A percentile compares a stretch with the other conserved stretches of the same genome.
Evolutionary conservation across 2,797 vertebrate genomes (phyloP).

Genomic region (Gallinago stenura): DNA sequence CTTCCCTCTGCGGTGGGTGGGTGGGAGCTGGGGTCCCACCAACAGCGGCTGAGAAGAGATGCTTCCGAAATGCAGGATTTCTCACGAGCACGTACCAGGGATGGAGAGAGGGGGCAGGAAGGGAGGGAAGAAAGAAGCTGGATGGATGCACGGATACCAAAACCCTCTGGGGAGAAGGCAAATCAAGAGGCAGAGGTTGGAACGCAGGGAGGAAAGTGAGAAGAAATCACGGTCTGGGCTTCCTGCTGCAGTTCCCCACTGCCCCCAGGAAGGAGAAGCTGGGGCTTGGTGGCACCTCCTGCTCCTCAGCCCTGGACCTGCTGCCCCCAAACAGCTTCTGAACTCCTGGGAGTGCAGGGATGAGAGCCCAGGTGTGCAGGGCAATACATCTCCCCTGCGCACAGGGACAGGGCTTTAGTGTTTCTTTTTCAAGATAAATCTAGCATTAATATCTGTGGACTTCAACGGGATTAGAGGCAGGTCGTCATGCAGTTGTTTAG

Average conservation of each 20-base stretch:
- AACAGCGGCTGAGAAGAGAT: neutral
- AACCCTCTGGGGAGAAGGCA: neutral
- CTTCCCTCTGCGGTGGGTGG: neutral
- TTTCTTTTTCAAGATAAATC: slow-evolving; percentile 24
- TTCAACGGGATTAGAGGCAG: slow-evolving; percentile 40
- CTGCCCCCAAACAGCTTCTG: neutral
- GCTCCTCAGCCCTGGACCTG: neutral
- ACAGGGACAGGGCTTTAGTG: neutral
- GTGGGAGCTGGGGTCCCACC: neutral
- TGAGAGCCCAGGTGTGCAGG: neutral
- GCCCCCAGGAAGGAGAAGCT: neutral
- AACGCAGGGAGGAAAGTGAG: neutral
- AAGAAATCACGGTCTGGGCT: accelerated
- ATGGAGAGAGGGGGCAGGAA: neutral
- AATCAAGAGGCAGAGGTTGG: neutral
- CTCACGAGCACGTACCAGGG: neutral
- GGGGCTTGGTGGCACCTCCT: neutral
- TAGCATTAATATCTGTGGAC: slow-evolving; percentile 38
- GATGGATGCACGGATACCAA: neutral
- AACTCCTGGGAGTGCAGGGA: neutral
- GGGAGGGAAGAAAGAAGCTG: neutral
- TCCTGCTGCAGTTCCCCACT: neutral
- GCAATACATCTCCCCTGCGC: neutral
- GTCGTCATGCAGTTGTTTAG: slow-evolving; percentile 9
- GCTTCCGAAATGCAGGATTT: neutral